A percentile compares a stretch with the other conserved stretches of the same genome.
Conservation (phyloP, 2,113 vertebrate species). For the Chelonoidis abingdonii region DNA sequence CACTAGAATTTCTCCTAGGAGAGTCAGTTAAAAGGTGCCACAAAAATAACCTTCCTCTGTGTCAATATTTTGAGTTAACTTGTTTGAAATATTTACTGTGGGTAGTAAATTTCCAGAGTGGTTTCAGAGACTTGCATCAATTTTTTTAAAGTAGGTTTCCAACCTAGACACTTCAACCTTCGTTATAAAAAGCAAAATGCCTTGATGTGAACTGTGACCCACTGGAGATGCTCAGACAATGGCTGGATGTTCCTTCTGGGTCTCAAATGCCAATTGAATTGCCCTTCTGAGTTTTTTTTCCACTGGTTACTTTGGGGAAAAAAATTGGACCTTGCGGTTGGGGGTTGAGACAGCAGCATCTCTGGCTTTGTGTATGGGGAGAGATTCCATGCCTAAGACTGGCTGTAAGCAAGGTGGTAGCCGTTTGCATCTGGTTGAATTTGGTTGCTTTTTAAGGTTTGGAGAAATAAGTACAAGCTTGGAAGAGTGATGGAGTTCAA, state of each 20-base stretch:
- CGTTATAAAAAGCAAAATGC: background rate
- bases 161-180: background rate
- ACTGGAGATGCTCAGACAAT: background rate
- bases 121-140: background rate
- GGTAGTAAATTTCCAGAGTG: background rate
- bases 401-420: background rate
- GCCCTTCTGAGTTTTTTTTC: background rate
- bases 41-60: accelerated
- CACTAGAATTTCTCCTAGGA: background rate
- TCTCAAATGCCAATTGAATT: background rate
- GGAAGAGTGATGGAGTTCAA: background rate
- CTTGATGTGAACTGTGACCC: background rate
- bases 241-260: background rate
- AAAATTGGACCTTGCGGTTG: background rate
- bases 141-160: background rate
- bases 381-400: background rate
- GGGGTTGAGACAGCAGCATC: background rate
- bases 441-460: background rate
- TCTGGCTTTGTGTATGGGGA: background rate
- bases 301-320: background rate
- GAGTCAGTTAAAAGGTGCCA: background rate
- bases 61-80: background rate
- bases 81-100: background rate
- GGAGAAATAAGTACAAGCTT: background rate
- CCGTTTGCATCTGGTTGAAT: background rate